Percentiles rank a stretch among this genome's conserved stretches.
Evolutionary conservation across 2,113 vertebrate species (phyloP).

Genomic region (Heptranchias perlo): DNA sequence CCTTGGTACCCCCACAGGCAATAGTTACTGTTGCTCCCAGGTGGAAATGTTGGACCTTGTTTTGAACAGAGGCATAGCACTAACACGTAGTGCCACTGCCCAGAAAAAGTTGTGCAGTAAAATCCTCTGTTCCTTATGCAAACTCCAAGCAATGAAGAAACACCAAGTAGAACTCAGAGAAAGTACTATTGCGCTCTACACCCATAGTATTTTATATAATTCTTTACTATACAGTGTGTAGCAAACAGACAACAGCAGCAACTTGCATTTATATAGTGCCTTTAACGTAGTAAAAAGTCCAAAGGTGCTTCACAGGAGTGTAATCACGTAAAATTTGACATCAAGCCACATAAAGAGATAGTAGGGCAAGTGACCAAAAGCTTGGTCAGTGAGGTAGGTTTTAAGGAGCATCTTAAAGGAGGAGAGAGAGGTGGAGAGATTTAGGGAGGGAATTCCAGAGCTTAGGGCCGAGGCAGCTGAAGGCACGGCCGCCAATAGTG

Average conservation of each 20-base stretch:
- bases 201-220: too few relatives aligned
- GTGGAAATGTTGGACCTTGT: not conserved
- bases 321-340: not conserved
- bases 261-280: not conserved
- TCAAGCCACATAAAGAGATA: not conserved
- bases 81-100: not conserved
- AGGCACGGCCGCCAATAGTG: not conserved
- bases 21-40: not conserved
- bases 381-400: too few relatives aligned
- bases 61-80: not conserved
- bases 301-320: not conserved
- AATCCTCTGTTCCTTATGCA: not conserved
- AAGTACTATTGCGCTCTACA: not conserved
- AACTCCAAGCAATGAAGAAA: not conserved
- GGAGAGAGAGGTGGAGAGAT: too few relatives aligned
- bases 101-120: not conserved
- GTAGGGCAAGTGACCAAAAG: too few relatives aligned
- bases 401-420: too few relatives aligned
- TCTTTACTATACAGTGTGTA: too few relatives aligned
- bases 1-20: not conserved
- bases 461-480: not conserved
- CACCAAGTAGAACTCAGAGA: not conserved
- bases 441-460: too few relatives aligned
- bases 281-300: not conserved
- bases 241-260: not conserved